phyloP scores from a whole-genome alignment of 2,888 invertebrate genomes.

The Arctia plantaginis region DNA sequence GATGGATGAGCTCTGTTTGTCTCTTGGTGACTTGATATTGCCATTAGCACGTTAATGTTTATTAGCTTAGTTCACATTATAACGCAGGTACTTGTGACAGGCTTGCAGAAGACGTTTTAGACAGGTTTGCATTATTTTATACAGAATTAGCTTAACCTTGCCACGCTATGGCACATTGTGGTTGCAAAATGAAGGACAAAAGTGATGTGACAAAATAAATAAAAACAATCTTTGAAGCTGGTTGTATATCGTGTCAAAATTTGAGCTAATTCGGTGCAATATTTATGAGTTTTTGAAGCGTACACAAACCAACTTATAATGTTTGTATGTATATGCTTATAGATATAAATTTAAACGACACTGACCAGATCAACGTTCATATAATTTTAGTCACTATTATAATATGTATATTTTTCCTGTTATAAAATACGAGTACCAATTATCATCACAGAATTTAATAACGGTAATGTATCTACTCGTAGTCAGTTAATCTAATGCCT shows the following conservation, averaged over 20 bases:
- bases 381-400: not conserved
- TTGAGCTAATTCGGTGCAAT: too few relatives aligned
- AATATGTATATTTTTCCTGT: not conserved
- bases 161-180: too few relatives aligned
- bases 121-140: too few relatives aligned
- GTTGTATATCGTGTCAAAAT: too few relatives aligned
- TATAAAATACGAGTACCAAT: not conserved
- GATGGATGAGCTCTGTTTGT: constrained; percentile 74
- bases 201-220: too few relatives aligned
- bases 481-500: constrained; percentile 15
- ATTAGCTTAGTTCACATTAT: constrained; percentile 24
- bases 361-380: not conserved
- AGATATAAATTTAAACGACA: too few relatives aligned
- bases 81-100: not conserved
- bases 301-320: too few relatives aligned
- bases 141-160: too few relatives aligned
- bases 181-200: too few relatives aligned
- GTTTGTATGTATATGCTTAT: too few relatives aligned
- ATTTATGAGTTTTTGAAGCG: too few relatives aligned
- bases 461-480: constrained; percentile 10
- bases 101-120: not conserved
- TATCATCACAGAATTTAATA: not conserved
- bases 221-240: too few relatives aligned
- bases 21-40: constrained; percentile 63
- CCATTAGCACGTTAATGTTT: constrained; percentile 61